Evolutionary conservation across 2,113 vertebrate species (phyloP).

Genomic region (Cyprinus carpio): DNA sequence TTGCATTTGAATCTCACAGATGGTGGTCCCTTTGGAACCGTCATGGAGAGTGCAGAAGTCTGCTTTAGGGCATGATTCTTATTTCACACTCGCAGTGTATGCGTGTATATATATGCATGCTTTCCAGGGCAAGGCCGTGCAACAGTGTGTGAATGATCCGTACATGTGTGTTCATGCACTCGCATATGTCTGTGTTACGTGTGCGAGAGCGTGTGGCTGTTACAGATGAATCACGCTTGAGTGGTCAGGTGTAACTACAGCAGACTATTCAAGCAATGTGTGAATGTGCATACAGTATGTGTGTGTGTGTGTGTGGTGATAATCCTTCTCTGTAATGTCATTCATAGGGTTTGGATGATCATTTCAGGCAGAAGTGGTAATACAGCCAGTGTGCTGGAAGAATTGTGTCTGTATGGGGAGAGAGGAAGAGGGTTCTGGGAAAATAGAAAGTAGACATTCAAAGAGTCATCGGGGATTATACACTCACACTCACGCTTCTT

Average conservation of each 20-base stretch:
- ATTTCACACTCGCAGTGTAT: slow-evolving; percentile 62
- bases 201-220: slow-evolving; percentile 37
- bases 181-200: slow-evolving; percentile 1
- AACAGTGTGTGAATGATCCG: slow-evolving; percentile 30
- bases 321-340: slow-evolving; percentile 64
- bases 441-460: slow-evolving; percentile 66
- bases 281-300: slow-evolving; percentile 23
- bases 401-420: slow-evolving; percentile 61
- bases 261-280: neutral
- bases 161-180: neutral
- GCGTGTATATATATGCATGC: slow-evolving; percentile 9
- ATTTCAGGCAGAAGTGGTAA: slow-evolving; percentile 64
- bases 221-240: slow-evolving; percentile 45
- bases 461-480: slow-evolving; percentile 22
- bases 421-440: slow-evolving; percentile 61
- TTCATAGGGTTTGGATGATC: slow-evolving; percentile 58
- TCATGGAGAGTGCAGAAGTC: slow-evolving; percentile 66
- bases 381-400: slow-evolving; percentile 69
- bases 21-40: slow-evolving; percentile 64
- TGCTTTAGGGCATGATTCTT: slow-evolving; percentile 66
- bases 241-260: slow-evolving; percentile 12
- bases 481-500: slow-evolving; percentile 16
- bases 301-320: slow-evolving; percentile 45
- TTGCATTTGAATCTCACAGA: slow-evolving; percentile 69
- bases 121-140: slow-evolving; percentile 39